Conservation (phyloP, 2,113 vertebrate species). For the Rhinichthys klamathensis region DNA sequence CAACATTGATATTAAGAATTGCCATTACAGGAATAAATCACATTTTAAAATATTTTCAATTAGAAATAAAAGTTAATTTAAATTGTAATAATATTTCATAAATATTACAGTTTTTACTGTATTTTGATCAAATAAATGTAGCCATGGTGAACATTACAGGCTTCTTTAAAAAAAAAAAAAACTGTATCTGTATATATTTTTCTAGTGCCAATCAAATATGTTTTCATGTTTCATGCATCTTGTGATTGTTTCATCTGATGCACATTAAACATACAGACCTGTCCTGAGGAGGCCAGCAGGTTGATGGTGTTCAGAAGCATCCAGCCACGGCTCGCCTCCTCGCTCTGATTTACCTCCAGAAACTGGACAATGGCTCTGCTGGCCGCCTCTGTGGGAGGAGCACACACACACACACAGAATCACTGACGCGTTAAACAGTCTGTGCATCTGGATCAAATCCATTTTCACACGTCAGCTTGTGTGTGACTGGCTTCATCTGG, state of each 20-base stretch:
- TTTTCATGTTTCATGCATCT: background rate
- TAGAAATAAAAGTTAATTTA: background rate
- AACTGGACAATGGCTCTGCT: conserved; percentile 98
- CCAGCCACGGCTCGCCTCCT: conserved; percentile 97
- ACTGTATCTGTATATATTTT: background rate
- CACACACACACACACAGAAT: conserved; percentile 46
- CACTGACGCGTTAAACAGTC: conserved; percentile 32
- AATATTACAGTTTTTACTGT: background rate
- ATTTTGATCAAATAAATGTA: background rate
- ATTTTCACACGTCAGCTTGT: conserved; percentile 44
- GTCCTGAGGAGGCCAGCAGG: conserved; percentile 95
- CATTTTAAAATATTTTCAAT: too few species aligned
- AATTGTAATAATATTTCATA: background rate
- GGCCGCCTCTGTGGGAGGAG: conserved; percentile 85
- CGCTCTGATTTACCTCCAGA: conserved; percentile 98
- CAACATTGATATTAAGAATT: too few species aligned
- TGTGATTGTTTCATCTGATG: background rate
- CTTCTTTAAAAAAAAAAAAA: background rate
- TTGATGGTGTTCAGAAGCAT: conserved; percentile 99
- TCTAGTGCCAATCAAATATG: background rate
- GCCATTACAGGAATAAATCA: too few species aligned
- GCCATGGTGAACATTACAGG: background rate
- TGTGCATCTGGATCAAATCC: conserved; percentile 44
- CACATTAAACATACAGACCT: conserved; percentile 77
- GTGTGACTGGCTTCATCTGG: conserved; percentile 42